Percentiles rank a stretch among this genome's conserved stretches.
phyloP scores from a whole-genome alignment of 2,113 vertebrate genomes.

The Melospiza georgiana region DNA sequence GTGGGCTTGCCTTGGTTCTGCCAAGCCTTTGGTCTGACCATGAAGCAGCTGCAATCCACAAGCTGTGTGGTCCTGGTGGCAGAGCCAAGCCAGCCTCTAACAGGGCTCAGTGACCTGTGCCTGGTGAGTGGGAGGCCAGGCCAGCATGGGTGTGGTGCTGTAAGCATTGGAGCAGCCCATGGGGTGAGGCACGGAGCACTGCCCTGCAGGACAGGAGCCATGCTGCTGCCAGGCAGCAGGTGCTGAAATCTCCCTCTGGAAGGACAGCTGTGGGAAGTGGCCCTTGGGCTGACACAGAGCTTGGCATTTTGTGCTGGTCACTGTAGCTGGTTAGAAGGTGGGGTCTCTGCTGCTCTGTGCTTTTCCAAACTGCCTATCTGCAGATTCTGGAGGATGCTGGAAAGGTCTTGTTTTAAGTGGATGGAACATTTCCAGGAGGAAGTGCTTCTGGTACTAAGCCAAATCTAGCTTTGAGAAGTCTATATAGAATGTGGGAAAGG shows the following conservation, averaged over 20 bases:
- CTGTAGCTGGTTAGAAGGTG: fast-evolving
- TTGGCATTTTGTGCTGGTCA: fast-evolving
- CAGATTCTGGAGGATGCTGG: neutral
- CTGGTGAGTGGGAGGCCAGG: neutral
- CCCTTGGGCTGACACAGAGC: neutral
- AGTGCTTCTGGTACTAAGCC: neutral
- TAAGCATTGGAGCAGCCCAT: neutral
- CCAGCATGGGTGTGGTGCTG: neutral
- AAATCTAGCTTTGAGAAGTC: neutral
- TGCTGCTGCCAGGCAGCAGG: neutral
- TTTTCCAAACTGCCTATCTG: neutral
- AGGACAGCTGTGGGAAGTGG: neutral
- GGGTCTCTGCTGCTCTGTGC: neutral
- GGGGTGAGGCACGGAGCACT: neutral
- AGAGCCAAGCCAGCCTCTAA: neutral
- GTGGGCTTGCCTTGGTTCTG: neutral
- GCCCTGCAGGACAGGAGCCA: neutral
- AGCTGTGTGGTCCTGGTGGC: neutral
- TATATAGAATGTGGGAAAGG: neutral
- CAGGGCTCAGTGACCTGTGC: neutral
- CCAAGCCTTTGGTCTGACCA: neutral
- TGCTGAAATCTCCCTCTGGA: neutral
- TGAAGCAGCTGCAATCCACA: neutral
- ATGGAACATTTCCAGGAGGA: neutral
- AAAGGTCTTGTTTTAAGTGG: neutral